Evolutionary conservation across 2,113 vertebrate genomes (phyloP).

Genomic region (Gymnogyps californianus): DNA sequence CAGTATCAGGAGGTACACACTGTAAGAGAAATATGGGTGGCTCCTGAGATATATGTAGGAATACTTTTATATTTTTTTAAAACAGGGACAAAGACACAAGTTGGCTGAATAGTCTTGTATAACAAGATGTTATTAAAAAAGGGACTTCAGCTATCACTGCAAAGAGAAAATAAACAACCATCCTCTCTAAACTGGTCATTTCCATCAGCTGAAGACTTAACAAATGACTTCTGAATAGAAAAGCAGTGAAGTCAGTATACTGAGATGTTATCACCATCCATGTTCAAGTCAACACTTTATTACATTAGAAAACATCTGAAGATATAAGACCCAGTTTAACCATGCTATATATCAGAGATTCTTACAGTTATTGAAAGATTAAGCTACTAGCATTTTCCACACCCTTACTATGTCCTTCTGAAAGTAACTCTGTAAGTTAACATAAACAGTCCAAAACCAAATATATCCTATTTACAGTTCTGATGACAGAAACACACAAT

Average conservation of each 20-base stretch:
- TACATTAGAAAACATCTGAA: not conserved
- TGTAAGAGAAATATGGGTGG: not conserved
- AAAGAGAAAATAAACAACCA: not conserved
- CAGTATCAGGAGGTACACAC: not conserved
- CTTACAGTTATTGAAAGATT: not conserved
- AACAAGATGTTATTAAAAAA: not conserved
- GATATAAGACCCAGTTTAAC: not conserved
- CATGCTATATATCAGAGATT: not conserved
- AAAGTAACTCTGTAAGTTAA: not conserved
- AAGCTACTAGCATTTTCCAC: not conserved
- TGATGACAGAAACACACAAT: not conserved
- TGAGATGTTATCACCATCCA: not conserved
- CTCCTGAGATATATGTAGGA: not conserved
- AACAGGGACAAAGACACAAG: not conserved
- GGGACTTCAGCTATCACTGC: not conserved
- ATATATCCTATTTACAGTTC: not conserved
- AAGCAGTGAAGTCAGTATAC: not conserved
- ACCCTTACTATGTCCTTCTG: not conserved
- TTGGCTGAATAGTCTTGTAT: not conserved
- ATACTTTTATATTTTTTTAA: not conserved
- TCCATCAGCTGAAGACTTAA: not conserved
- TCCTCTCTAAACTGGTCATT: not conserved
- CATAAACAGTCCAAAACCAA: not conserved
- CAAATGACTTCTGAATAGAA: not conserved
- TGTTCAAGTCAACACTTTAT: not conserved